Conservation (phyloP, 2,888 invertebrate species). For the Agriopis leucophaearia region DNA sequence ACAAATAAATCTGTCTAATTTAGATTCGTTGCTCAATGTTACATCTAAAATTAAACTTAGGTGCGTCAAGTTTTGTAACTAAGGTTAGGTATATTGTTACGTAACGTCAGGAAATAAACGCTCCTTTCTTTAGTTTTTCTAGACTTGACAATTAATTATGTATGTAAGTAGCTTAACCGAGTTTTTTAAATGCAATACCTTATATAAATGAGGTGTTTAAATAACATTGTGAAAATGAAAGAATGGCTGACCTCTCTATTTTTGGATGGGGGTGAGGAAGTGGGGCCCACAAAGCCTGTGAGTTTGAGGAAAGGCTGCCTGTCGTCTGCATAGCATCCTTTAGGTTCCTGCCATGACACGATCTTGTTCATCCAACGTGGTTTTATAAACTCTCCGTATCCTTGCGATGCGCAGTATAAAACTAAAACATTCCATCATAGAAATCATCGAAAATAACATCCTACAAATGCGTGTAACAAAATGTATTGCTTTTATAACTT, state of each 20-base stretch:
- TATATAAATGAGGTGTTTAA: not conserved
- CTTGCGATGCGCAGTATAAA: conserved; percentile 75
- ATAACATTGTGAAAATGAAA: conserved; percentile 2
- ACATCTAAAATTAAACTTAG: conserved; percentile 6
- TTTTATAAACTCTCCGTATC: conserved; percentile 82
- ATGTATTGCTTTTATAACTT: conserved; percentile 39
- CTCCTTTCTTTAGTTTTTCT: not conserved
- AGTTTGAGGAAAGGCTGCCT: conserved; percentile 74
- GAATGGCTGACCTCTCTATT: conserved; percentile 66
- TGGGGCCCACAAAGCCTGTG: conserved; percentile 73
- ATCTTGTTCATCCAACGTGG: conserved; percentile 83
- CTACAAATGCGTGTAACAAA: no score
- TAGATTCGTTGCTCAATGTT: conserved; percentile 1
- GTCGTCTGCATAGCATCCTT: conserved; percentile 78
- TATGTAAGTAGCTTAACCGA: not conserved
- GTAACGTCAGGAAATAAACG: not conserved
- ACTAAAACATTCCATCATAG: conserved; percentile 53
- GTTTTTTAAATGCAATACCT: not conserved
- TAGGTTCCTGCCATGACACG: conserved; percentile 79
- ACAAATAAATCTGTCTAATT: conserved; percentile 6
- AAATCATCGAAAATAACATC: not conserved
- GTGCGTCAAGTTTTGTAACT: conserved; percentile 1
- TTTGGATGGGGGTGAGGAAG: conserved; percentile 57
- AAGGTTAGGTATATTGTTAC: conserved; percentile 5
- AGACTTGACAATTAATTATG: conserved; percentile 15